These are phyloP conservation scores for Plutomurus gul DNA, from an alignment of 1,140 invertebrate species.

Conservation along the genomic window DNA sequence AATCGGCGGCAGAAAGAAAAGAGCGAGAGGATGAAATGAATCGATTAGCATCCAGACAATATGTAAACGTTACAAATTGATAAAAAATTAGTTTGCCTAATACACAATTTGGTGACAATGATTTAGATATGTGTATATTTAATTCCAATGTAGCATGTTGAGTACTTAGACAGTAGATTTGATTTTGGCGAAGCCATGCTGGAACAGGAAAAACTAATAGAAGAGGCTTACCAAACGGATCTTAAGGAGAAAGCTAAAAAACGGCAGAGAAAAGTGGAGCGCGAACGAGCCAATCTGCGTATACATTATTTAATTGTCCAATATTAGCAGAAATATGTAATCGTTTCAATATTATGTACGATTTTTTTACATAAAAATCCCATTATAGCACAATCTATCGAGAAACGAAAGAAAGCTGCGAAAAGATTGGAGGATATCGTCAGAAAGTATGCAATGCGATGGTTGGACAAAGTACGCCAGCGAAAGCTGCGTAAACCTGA, in stretches of 20 bases:
- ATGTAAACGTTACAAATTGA: not conserved
- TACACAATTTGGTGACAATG: not conserved
- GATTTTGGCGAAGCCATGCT: not conserved
- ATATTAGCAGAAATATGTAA: too few relatives aligned
- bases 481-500: conserved; percentile 28
- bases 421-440: not conserved
- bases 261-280: not conserved
- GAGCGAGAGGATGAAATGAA: not conserved
- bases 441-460: conserved; percentile 15
- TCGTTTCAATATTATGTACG: too few relatives aligned
- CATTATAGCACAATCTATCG: not conserved
- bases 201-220: not conserved
- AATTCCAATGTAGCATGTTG: not conserved
- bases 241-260: not conserved
- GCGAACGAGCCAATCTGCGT: not conserved
- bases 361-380: too few relatives aligned
- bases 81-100: not conserved
- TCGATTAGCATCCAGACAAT: not conserved
- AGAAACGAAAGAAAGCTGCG: not conserved
- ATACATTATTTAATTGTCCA: not conserved
- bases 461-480: conserved; percentile 31
- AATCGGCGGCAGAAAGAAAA: not conserved
- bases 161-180: not conserved
- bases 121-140: not conserved
- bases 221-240: not conserved